phyloP scores from a whole-genome alignment of 2,113 vertebrate genomes.

The Rhinolophus sinicus region DNA sequence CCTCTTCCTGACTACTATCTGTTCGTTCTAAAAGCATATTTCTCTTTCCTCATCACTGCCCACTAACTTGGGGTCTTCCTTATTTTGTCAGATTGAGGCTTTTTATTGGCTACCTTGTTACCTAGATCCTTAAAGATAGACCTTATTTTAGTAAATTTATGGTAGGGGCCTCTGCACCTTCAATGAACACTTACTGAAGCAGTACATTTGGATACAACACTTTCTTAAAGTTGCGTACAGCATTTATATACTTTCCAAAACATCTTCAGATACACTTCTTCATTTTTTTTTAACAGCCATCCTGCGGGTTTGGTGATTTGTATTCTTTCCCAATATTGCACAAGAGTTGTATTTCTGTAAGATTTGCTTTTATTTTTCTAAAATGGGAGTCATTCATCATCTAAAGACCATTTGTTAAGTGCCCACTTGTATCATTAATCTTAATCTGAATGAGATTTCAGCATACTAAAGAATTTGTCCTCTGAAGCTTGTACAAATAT shows the following conservation, averaged over 20 bases:
- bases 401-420: slow-evolving; percentile 7
- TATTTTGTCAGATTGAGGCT: neutral
- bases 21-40: neutral
- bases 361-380: slow-evolving; percentile 22
- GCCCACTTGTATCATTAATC: neutral
- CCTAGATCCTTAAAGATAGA: neutral
- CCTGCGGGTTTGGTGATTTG: neutral
- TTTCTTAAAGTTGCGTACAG: neutral
- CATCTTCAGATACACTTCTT: neutral
- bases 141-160: neutral
- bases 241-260: neutral
- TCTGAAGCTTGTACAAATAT: neutral
- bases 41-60: neutral
- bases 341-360: neutral
- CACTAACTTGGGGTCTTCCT: neutral
- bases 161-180: neutral
- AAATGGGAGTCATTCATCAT: neutral
- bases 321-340: neutral
- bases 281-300: neutral
- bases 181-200: neutral
- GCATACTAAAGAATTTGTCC: neutral
- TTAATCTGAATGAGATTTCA: neutral
- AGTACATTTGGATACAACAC: neutral
- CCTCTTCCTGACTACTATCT: neutral
- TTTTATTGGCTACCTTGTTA: neutral